Conservation (phyloP, 2,113 vertebrate species). For the Myotis yumanensis region DNA sequence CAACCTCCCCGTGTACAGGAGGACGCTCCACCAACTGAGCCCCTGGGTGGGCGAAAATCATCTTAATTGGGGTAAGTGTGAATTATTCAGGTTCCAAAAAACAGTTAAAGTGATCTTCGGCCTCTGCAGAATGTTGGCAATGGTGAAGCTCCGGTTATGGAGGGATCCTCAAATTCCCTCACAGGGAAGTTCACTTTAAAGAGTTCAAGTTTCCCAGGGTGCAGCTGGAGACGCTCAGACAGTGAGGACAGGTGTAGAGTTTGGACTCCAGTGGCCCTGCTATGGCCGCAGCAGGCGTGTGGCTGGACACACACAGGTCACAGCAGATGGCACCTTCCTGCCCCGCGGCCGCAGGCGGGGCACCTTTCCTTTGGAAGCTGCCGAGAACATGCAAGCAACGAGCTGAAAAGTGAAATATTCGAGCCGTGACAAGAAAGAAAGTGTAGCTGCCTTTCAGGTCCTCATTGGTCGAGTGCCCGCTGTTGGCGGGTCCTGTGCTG, state of each 20-base stretch:
- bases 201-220: neutral
- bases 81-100: neutral
- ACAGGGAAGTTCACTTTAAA: neutral
- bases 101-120: neutral
- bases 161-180: neutral
- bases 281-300: neutral
- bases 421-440: neutral
- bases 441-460: neutral
- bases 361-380: neutral
- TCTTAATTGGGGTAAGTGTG: neutral
- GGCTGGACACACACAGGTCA: rapidly evolving
- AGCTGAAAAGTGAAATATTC: neutral
- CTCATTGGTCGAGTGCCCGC: neutral
- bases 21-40: neutral
- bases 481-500: neutral
- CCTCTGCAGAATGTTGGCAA: neutral
- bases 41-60: neutral
- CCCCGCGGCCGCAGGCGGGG: neutral
- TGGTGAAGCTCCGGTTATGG: neutral
- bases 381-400: neutral
- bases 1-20: neutral
- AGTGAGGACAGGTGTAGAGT: too few relatives aligned
- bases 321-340: neutral
- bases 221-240: neutral
- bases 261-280: neutral